Conservation (phyloP, 2,888 invertebrate species). For the Lydus trimaculatus region DNA sequence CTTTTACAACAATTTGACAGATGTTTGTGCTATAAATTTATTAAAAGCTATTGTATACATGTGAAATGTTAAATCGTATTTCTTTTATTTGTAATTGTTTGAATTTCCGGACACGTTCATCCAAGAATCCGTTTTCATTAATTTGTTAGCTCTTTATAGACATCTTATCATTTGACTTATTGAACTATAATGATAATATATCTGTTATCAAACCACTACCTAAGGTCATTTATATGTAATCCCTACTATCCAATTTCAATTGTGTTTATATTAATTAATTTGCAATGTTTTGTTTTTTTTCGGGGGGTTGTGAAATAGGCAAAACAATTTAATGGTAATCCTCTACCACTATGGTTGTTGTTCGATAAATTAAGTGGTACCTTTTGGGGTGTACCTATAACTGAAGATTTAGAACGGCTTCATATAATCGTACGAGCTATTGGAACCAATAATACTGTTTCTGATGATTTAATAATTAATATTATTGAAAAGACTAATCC, state of each 20-base stretch:
- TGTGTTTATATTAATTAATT: background rate
- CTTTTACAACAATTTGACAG: background rate
- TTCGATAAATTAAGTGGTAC: conserved; percentile 75
- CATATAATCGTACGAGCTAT: conserved; percentile 68
- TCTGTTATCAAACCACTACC: background rate
- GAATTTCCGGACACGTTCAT: background rate
- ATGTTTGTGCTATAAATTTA: conserved; percentile 1
- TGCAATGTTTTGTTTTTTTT: background rate
- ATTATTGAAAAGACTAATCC: conserved; percentile 59
- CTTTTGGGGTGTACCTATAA: conserved; percentile 77
- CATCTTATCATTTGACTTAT: background rate
- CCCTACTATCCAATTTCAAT: background rate
- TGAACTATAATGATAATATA: background rate
- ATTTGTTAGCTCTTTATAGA: background rate
- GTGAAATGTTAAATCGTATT: background rate
- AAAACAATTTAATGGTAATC: conserved; percentile 55
- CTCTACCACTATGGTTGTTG: conserved; percentile 72
- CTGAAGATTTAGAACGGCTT: conserved; percentile 72
- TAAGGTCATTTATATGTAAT: background rate
- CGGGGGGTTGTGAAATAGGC: conserved; percentile 55
- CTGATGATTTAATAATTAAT: conserved; percentile 74
- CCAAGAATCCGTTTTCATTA: background rate
- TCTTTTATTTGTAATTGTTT: background rate
- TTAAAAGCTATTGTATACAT: background rate
- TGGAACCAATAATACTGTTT: conserved; percentile 61